Base-by-base conservation (phyloP, 2,888 invertebrate species). In the Aphrophora alni region DNA sequence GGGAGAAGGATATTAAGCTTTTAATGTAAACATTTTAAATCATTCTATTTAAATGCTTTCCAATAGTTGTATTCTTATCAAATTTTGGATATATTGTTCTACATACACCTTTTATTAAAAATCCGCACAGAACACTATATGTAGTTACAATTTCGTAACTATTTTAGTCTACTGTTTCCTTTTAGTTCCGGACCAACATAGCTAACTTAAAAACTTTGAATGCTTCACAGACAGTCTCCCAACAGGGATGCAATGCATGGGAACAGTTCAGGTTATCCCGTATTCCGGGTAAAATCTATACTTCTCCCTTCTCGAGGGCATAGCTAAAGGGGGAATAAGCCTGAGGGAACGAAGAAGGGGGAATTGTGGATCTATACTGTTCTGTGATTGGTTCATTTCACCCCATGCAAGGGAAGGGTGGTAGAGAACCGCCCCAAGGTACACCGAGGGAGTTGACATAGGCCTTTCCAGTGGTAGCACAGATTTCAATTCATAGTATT, bases 291-390 rank as follows among this genome's bases (percentile, higher is more conserved):
- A 59, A 59, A 59, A 59, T 59, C 59, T 21, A 59, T 59, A 59
- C 21, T 59, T 21, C 59, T 59, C 59, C 59, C 59, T 44, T 21
- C 59, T 21, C 21, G 59, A 59, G 59, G 59, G 59, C 21, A 59
- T 59, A 59, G 59, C 59, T 59, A 59, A 44, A 59, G 59, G 59
- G 59, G 59, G 59, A 59, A 59, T 21, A 1, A 21, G 59, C 59
- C 59, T 10, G 59, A 59, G 59, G 59, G 59, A 59, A 21, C 21
- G 59, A 59, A 59, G 59, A 59, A 59, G n/a, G 59, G 59, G 59
- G 59, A 59, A 17, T 44, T 59, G 59, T 59, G 59, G 59, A 59
- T 59, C 59, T 59, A 59, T 59, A 59, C 59, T 59, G 59, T 59
- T 59, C 59, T 21, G 59, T 10, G 59, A 59, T 59, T 59, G 59